Percentiles rank a stretch among this genome's conserved stretches.
phyloP scores from a whole-genome alignment of 2,888 invertebrate genomes.

The Eristalis arbustorum region DNA sequence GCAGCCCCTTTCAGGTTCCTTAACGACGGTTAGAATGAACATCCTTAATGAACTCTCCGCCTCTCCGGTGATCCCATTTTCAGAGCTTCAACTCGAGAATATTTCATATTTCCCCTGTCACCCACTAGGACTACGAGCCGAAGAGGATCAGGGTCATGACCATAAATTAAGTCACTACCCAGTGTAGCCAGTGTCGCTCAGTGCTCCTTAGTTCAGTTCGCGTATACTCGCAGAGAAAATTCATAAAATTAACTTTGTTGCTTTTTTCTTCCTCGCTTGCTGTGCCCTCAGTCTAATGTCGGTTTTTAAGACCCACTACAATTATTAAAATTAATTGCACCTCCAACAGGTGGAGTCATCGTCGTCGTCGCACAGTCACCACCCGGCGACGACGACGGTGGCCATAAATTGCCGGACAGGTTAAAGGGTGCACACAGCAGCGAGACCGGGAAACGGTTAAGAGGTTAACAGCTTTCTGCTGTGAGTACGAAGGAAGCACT shows the following conservation, averaged over 20 bases:
- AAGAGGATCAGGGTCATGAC: slow-evolving; percentile 35
- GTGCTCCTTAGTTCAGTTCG: background rate
- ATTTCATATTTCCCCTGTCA: slow-evolving; percentile 7
- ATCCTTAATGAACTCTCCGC: slow-evolving; percentile 12
- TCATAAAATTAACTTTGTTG: slow-evolving; percentile 35
- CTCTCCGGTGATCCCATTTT: background rate
- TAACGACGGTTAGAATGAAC: background rate
- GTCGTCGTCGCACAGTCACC: too few species aligned
- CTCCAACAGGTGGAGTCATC: slow-evolving; percentile 53
- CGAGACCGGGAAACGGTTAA: background rate
- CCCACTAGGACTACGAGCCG: background rate
- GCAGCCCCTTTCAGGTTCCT: background rate
- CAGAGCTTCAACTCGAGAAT: slow-evolving; percentile 7
- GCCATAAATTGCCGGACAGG: slow-evolving; percentile 10
- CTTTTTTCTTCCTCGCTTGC: background rate
- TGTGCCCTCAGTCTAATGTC: background rate
- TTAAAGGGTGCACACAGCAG: background rate
- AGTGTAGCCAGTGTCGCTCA: background rate
- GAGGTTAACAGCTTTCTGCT: slow-evolving; percentile 15
- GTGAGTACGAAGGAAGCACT: slow-evolving; percentile 9
- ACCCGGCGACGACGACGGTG: background rate
- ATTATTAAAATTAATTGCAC: slow-evolving; percentile 68
- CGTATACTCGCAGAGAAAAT: slow-evolving; percentile 3
- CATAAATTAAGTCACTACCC: slow-evolving; percentile 53
- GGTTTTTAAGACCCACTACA: slow-evolving; percentile 37